Evolutionary conservation across 2,113 vertebrate genomes (phyloP).

Genomic region (Pachyramphus minor): DNA sequence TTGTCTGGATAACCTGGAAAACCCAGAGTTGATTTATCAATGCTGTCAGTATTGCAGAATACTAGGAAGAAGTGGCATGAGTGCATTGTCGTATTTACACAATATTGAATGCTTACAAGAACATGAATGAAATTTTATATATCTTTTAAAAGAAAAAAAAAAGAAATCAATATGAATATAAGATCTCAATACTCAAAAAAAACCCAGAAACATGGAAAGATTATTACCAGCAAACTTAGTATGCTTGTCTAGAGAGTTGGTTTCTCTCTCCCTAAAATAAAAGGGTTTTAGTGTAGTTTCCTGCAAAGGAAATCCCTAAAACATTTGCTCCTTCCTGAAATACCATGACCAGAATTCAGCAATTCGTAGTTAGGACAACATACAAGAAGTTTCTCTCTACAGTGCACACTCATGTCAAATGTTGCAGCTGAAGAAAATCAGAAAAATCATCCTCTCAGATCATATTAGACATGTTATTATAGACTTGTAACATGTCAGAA

Average conservation of each 20-base stretch:
- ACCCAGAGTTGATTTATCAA: neutral
- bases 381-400: neutral
- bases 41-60: neutral
- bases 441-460: neutral
- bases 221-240: neutral
- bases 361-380: neutral
- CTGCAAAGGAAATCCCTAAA: neutral
- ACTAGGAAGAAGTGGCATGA: neutral
- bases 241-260: neutral
- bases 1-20: constrained; percentile 82
- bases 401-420: neutral
- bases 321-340: neutral
- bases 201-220: neutral
- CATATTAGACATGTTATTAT: neutral
- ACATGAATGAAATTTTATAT: neutral
- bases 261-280: neutral
- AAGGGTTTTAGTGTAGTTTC: neutral
- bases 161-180: neutral
- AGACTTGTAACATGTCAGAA: neutral
- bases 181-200: neutral
- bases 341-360: neutral
- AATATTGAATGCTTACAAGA: neutral
- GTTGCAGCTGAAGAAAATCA: neutral
- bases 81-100: neutral
- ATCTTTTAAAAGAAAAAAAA: neutral